These are phyloP conservation scores for Penaeus vannamei DNA, from an alignment of 1,140 invertebrate genomes.

Conservation along the genomic window DNA sequence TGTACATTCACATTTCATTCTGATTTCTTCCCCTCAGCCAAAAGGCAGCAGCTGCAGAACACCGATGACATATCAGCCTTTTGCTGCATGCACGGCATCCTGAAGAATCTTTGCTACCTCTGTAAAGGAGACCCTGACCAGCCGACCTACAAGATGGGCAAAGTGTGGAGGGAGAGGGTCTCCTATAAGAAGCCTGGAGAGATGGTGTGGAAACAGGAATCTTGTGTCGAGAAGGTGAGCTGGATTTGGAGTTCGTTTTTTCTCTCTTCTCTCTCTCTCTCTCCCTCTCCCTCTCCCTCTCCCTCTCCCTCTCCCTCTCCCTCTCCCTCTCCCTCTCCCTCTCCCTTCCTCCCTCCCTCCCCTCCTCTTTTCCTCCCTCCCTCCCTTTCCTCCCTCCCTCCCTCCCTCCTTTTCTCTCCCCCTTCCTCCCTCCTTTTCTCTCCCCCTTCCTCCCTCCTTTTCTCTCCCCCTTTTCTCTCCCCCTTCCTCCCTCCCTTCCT, in stretches of 20 bases:
- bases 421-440: too few relatives aligned
- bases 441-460: too few relatives aligned
- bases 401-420: too few relatives aligned
- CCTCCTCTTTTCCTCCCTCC: too few relatives aligned
- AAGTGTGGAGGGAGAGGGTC: conserved; percentile 60
- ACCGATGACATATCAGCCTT: conserved; percentile 56
- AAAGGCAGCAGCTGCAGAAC: not conserved
- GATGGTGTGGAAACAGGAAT: conserved; percentile 45
- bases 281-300: too few relatives aligned
- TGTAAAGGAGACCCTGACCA: conserved; percentile 61
- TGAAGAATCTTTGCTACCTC: conserved; percentile 57
- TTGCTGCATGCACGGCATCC: conserved; percentile 54
- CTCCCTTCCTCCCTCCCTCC: too few relatives aligned
- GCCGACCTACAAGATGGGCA: conserved; percentile 56
- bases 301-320: too few relatives aligned
- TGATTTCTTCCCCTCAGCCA: not conserved
- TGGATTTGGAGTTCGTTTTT: not conserved
- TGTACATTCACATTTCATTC: not conserved
- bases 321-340: too few relatives aligned
- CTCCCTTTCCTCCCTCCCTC: too few relatives aligned
- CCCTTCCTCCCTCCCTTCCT: too few relatives aligned
- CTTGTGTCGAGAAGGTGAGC: conserved; percentile 60
- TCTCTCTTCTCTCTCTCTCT: not conserved
- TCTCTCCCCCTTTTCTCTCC: too few relatives aligned
- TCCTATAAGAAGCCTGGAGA: conserved; percentile 43